Conservation (phyloP, 2,113 vertebrate species). For the Pyrgilauda ruficollis region DNA sequence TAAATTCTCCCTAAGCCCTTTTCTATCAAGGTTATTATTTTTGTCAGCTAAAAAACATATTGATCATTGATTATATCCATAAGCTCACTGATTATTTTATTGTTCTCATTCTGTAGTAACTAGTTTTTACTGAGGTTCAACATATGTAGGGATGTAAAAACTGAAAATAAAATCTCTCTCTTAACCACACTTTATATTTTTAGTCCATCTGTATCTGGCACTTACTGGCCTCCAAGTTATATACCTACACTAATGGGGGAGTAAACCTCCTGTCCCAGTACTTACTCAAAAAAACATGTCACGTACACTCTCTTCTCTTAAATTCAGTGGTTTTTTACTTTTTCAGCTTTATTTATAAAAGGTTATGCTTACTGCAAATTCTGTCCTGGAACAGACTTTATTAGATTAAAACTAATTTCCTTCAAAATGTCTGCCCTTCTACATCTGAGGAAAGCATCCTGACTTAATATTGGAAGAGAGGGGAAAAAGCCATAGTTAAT, state of each 20-base stretch:
- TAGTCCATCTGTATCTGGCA: not conserved
- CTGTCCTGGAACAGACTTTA: conserved; percentile 44
- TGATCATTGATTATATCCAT: not conserved
- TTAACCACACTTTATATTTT: not conserved
- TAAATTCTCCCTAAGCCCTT: not conserved
- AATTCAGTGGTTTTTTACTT: not conserved
- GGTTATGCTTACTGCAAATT: conserved; percentile 43
- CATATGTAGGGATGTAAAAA: not conserved
- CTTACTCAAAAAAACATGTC: not conserved
- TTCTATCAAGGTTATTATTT: not conserved
- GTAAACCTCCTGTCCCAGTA: not conserved
- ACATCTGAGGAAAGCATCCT: conserved; percentile 56
- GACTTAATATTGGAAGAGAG: conserved; percentile 48
- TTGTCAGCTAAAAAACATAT: not conserved
- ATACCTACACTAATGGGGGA: not conserved
- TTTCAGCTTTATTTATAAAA: conserved; percentile 47
- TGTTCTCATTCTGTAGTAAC: not conserved
- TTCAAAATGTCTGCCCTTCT: conserved; percentile 52
- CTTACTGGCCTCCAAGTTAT: not conserved
- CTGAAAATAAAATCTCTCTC: not conserved
- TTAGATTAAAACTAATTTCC: conserved; percentile 66
- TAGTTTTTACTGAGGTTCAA: not conserved
- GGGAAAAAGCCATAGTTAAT: conserved; percentile 9
- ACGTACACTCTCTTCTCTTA: not conserved
- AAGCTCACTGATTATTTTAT: not conserved